These are phyloP conservation scores for Squalus acanthias DNA, from an alignment of 2,797 vertebrate genomes.

Conservation along the genomic window DNA sequence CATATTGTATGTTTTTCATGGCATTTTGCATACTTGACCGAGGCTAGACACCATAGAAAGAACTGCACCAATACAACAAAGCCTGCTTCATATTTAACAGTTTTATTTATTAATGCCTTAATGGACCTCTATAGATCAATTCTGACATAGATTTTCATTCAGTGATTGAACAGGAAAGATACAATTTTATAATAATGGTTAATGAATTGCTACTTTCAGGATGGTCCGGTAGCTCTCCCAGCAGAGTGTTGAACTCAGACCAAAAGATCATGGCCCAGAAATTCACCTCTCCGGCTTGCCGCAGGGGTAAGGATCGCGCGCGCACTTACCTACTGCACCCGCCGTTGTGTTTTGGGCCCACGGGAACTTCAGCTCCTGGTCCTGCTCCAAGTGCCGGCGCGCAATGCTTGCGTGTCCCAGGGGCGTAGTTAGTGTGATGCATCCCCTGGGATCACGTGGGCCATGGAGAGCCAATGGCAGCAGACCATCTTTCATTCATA, in stretches of 20 bases:
- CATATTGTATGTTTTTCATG: not conserved
- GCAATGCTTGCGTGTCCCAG: too few relatives aligned
- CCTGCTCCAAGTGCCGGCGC: too few relatives aligned
- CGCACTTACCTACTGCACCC: too few relatives aligned
- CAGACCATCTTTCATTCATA: too few relatives aligned
- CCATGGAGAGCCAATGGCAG: too few relatives aligned
- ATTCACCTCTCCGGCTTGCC: too few relatives aligned
- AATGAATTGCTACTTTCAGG: not conserved
- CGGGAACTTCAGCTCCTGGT: too few relatives aligned
- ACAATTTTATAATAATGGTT: not conserved
- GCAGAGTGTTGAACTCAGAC: not conserved
- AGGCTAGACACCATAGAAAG: not conserved
- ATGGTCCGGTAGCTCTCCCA: too few relatives aligned
- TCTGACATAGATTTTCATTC: not conserved
- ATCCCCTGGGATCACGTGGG: too few relatives aligned
- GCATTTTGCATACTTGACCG: not conserved
- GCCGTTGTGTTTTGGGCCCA: too few relatives aligned
- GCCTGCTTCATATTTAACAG: not conserved
- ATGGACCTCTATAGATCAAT: not conserved
- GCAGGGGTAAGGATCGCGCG: too few relatives aligned
- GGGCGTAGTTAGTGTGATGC: too few relatives aligned
- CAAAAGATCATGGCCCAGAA: not conserved
- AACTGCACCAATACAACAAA: not conserved
- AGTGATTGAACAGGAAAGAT: not conserved
- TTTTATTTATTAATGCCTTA: conserved; percentile 4